Percentiles rank a stretch among this genome's conserved stretches.
Conservation (phyloP, 2,113 vertebrate species). For the Notechis scutatus region DNA sequence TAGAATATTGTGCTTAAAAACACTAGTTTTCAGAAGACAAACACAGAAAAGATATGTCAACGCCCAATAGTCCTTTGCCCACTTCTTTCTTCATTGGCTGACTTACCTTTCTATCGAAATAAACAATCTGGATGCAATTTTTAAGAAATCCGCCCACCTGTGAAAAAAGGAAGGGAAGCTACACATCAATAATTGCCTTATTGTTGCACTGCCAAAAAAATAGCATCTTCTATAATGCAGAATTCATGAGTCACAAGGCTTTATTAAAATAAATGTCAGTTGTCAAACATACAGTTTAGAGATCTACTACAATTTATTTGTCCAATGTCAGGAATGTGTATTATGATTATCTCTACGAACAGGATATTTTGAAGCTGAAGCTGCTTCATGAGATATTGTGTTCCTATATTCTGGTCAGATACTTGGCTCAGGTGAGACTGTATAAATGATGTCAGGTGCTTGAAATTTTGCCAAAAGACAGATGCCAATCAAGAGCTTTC, state of each 20-base stretch:
- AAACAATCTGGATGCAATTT: slow-evolving; percentile 14
- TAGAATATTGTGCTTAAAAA: neutral
- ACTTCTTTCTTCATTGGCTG: neutral
- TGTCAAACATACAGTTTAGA: slow-evolving; percentile 55
- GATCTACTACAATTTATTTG: slow-evolving; percentile 25
- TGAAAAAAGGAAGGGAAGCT: slow-evolving; percentile 39
- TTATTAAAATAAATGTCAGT: slow-evolving; percentile 65
- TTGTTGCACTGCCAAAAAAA: slow-evolving; percentile 62
- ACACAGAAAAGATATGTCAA: neutral
- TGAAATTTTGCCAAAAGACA: slow-evolving; percentile 60
- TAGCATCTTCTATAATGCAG: slow-evolving; percentile 47
- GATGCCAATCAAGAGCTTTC: slow-evolving; percentile 42
- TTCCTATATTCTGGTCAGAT: slow-evolving; percentile 25
- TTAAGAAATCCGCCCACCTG: slow-evolving; percentile 17
- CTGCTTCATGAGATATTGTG: slow-evolving; percentile 58
- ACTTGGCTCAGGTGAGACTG: slow-evolving; percentile 9
- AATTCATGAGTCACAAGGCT: slow-evolving; percentile 48
- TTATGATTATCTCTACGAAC: slow-evolving; percentile 33
- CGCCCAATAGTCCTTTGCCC: neutral
- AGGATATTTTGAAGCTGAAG: slow-evolving; percentile 56
- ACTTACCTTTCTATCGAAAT: neutral
- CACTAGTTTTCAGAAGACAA: neutral
- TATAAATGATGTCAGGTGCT: slow-evolving; percentile 40
- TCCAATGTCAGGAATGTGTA: slow-evolving; percentile 1
- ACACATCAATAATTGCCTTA: slow-evolving; percentile 23